Base-by-base conservation (phyloP, 2,888 invertebrate genomes). In the Operophtera brumata region DNA sequence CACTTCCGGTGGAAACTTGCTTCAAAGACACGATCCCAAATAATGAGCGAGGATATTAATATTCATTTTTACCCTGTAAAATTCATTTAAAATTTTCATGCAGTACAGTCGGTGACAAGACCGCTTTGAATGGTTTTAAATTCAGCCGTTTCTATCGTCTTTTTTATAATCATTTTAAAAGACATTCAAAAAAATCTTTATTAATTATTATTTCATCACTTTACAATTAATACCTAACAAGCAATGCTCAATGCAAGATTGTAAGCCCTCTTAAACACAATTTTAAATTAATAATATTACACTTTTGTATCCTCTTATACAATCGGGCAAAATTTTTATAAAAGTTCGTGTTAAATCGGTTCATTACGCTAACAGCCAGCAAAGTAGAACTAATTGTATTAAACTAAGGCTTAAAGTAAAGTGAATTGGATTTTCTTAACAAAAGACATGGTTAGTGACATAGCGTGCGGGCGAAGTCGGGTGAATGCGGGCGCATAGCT, bases 281-380 rank as follows among this genome's bases (percentile, higher is more conserved):
- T 20, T 20, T 3, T 20, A 20, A 2, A 20, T 20, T 4, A 20
- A 20, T 4, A 20, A 20, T 3, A 11, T 34, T 34, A 36, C 14
- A 39, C 43, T 43, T 26, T n/a, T 37, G 43, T 7, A 6, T 1
- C 0, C 37, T 35, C 35, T 26, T 47, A 43, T 53, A 53, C 36
- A 35, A 14, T 34, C 12, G 20, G 9, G 47, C 32, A 47, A 47
- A 36, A 43, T 34, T 39, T 42, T 28, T 30, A 30, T 47, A 42
- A 53, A 34, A 47, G 47, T 43, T 44, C 34, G 42, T 32, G 42
- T 47, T 52, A 26, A 47, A 53, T 47, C 53, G 32, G 47, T 53
- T 53, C 43, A 53, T 53, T 47, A 53, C 41, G 37, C 52, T 52
- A 52, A 52, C 42, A 53, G 53, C 42, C 28, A 25, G 43, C 43